Evolutionary conservation across 2,113 vertebrate genomes (phyloP), one percentile per base, ranked within the genome.

Genomic region (Gnathochromis pfefferi): DNA sequence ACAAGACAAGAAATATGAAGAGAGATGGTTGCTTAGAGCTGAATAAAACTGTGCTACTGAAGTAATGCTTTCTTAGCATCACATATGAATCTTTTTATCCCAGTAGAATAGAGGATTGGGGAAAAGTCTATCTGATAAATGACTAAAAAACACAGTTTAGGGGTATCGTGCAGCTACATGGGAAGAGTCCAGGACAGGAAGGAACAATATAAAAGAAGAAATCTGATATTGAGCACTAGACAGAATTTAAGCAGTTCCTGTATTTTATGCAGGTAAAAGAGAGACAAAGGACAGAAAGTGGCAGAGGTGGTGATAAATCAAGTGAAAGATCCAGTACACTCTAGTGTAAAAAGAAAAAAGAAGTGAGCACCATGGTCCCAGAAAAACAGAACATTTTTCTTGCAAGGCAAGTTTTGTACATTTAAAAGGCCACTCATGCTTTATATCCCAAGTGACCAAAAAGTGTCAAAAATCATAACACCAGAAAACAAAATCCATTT

Each of bases 231-330:
- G 42, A 90, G 33, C 51, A 83, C 68, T 35, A 65, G 86, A 83
- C 28, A 45, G 88, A 80, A 80, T 90, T 91, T 70, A 87, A n/a
- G 68, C 85, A 65, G 81, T 53, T 53, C 70, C 38, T 28, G 42
- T 83, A 85, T 85, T 79, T 88, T 85, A 81, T 87, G 79, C 49
- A 53, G 17, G 26, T 86, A 85, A 85, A 82, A 87, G 84, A 85
- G 4, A 68, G 75, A 81, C 17, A 83, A 79, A 80, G 60, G 35
- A 11, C 31, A 54, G 47, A 49, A 75, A 31, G 31, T 31, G 42
- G 16, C 17, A 75, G 42, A 1, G 16, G 42, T 57, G 57, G 47
- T 87, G 81, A 87, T 80, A 38, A 87, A 84, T 87, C 9, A 84
- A 42, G 23, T 14, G 31, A 80, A 90, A 80, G 75, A 10, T 23